These are phyloP conservation scores for Marmota monax DNA, from an alignment of 2,113 vertebrate species.

Conservation along the genomic window DNA sequence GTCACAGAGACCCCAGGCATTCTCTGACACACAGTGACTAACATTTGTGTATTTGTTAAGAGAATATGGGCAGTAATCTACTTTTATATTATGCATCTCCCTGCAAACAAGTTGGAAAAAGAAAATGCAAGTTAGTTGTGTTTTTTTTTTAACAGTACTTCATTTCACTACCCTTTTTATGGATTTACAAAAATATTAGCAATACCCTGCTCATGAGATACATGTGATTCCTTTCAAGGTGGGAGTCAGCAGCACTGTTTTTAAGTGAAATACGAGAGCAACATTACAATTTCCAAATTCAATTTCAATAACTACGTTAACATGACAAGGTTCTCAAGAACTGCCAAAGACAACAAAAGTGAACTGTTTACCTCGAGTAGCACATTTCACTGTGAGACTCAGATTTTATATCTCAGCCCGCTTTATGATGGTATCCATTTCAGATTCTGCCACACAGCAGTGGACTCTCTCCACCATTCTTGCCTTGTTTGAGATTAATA, in stretches of 20 bases:
- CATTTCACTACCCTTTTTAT: conserved; percentile 66
- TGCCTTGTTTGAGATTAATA: not conserved
- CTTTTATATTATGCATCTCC: conserved; percentile 42
- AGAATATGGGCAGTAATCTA: not conserved
- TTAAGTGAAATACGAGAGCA: conserved; percentile 70
- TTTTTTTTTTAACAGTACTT: conserved; percentile 14
- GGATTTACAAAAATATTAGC: conserved; percentile 62
- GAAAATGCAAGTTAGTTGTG: not conserved
- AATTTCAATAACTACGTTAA: conserved; percentile 74
- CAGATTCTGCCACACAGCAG: not conserved
- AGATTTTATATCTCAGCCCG: not conserved
- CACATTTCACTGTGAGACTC: conserved; percentile 29
- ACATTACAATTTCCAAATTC: conserved; percentile 79
- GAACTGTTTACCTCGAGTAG: conserved; percentile 46
- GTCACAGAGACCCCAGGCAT: conserved; percentile 45
- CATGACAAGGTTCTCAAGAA: conserved; percentile 69
- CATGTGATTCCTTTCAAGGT: conserved; percentile 63
- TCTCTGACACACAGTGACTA: not conserved
- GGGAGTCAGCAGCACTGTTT: conserved; percentile 57
- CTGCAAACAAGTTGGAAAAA: conserved; percentile 27
- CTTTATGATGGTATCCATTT: not conserved
- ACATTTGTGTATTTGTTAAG: not conserved
- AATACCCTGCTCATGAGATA: conserved; percentile 20
- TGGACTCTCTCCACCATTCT: not conserved
- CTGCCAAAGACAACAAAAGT: conserved; percentile 70